Percentiles rank a stretch among this genome's conserved stretches.
Evolutionary conservation across 2,797 vertebrate genomes (phyloP).

Genomic region (Enteromius mattozi): DNA sequence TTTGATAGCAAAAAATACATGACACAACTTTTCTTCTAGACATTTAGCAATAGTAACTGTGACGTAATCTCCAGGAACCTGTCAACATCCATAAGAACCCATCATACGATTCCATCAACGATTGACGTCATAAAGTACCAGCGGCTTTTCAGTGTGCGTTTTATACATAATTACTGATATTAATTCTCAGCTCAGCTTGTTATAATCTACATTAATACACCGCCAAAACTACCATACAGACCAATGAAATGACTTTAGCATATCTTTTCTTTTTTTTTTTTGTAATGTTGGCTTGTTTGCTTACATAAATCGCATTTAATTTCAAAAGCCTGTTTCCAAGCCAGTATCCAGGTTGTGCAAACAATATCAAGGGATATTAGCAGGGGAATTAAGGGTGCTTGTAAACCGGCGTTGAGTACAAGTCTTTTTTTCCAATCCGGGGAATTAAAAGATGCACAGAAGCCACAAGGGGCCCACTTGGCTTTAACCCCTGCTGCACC

Average conservation of each 20-base stretch:
- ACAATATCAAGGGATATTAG: slow-evolving; percentile 37
- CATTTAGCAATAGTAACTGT: slow-evolving; percentile 11
- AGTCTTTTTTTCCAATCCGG: slow-evolving; percentile 28
- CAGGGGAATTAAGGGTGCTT: background rate
- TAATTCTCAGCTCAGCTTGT: background rate
- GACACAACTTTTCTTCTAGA: slow-evolving; percentile 30
- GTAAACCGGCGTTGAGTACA: slow-evolving; percentile 29
- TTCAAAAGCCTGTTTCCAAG: slow-evolving; percentile 31
- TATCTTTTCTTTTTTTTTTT: background rate
- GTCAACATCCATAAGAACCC: slow-evolving; percentile 52
- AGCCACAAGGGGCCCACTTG: slow-evolving; percentile 44
- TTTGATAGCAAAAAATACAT: slow-evolving; percentile 52
- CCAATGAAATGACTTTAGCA: slow-evolving; percentile 24
- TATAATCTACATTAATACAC: slow-evolving; percentile 19
- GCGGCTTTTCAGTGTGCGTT: slow-evolving; percentile 1
- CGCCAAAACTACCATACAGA: slow-evolving; percentile 5
- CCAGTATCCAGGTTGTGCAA: slow-evolving; percentile 46
- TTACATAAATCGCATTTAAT: slow-evolving; percentile 37
- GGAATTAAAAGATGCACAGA: slow-evolving; percentile 13
- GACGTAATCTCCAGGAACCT: slow-evolving; percentile 63
- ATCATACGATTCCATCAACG: slow-evolving; percentile 67
- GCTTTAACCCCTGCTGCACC: slow-evolving; percentile 25
- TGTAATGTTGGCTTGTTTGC: background rate
- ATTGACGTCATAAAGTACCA: slow-evolving; percentile 30
- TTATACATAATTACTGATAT: slow-evolving; percentile 4